phyloP scores from a whole-genome alignment of 2,888 invertebrate species.

The Agelastica alni region DNA sequence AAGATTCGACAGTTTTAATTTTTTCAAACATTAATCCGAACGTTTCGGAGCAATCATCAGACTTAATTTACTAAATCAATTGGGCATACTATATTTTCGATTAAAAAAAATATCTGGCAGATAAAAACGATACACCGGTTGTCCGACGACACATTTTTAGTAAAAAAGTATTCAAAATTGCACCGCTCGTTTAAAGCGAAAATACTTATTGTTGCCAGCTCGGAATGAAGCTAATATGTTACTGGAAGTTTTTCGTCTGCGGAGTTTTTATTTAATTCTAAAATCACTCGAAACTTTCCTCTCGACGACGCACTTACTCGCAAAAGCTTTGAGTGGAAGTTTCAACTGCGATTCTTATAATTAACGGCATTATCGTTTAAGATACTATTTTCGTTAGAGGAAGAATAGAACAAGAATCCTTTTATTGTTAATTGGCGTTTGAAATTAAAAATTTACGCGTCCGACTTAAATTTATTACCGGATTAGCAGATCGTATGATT shows the following conservation, averaged over 20 bases:
- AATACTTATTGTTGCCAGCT: not conserved
- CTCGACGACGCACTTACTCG: conserved; percentile 2
- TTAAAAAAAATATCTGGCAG: too few species aligned
- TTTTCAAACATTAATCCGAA: too few species aligned
- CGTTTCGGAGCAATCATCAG: too few species aligned
- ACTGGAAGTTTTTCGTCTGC: not conserved
- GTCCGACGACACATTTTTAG: too few species aligned
- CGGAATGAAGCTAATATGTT: not conserved
- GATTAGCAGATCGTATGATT: too few species aligned
- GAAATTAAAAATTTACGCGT: not conserved
- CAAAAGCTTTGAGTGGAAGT: conserved; percentile 1
- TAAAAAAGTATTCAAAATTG: too few species aligned
- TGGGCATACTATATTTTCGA: too few species aligned
- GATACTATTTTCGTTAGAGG: conserved; percentile 8
- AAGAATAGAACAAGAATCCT: not conserved
- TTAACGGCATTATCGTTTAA: conserved; percentile 5
- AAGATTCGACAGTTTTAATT: too few species aligned
- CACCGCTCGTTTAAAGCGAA: too few species aligned
- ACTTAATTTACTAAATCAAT: too few species aligned
- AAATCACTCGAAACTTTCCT: conserved; percentile 3
- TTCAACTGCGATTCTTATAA: conserved; percentile 14
- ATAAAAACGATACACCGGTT: too few species aligned
- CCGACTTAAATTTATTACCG: too few species aligned
- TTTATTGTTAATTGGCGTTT: not conserved
- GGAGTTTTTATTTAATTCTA: conserved; percentile 6